Conservation (phyloP, 2,888 invertebrate genomes). For the Pecten maximus region DNA sequence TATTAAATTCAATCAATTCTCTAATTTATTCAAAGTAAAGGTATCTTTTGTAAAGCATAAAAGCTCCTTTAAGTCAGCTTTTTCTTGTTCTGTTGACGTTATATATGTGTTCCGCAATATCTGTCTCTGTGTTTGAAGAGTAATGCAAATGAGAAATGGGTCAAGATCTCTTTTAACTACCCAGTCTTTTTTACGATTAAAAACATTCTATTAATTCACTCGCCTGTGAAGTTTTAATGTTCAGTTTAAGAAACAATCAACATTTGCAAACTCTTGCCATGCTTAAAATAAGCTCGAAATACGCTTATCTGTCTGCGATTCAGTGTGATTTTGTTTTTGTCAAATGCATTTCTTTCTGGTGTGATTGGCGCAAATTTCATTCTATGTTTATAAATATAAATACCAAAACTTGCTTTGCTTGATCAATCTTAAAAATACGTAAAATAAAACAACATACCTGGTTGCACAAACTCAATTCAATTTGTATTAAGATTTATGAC, state of each 20-base stretch:
- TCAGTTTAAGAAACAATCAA: neutral
- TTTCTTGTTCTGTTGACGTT: too few relatives aligned
- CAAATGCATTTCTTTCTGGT: slow-evolving; percentile 10
- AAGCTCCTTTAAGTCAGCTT: too few relatives aligned
- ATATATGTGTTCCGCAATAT: neutral
- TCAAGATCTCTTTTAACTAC: neutral
- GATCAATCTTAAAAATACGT: neutral
- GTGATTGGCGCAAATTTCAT: neutral
- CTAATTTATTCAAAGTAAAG: too few relatives aligned
- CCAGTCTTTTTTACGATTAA: too few relatives aligned
- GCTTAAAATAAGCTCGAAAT: neutral
- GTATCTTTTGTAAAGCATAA: too few relatives aligned
- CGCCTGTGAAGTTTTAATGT: too few relatives aligned
- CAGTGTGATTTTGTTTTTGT: neutral
- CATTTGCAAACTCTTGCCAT: neutral
- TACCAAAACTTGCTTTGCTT: neutral
- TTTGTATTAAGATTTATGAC: neutral
- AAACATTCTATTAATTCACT: too few relatives aligned
- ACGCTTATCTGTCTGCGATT: neutral
- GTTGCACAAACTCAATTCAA: neutral
- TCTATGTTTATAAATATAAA: neutral
- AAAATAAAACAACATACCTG: neutral
- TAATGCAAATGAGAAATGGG: neutral
- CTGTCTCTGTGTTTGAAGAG: neutral
- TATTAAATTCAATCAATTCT: too few relatives aligned